Evolutionary conservation across 1,140 invertebrate species (phyloP).

Genomic region (Aphelinus certus): DNA sequence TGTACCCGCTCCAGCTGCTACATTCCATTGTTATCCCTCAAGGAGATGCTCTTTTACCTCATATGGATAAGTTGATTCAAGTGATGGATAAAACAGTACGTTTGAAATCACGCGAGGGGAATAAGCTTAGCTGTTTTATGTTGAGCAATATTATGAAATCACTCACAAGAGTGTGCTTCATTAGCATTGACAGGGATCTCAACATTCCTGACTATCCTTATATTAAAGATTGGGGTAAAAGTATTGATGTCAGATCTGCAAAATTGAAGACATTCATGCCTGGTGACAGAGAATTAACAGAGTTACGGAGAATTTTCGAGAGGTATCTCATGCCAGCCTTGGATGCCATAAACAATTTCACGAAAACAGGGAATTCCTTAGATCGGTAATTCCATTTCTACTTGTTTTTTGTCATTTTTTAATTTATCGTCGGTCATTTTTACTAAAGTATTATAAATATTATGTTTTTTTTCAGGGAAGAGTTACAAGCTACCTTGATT

Average conservation of each 20-base stretch:
- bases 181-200: slow-evolving; percentile 68
- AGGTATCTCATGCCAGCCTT: slow-evolving; percentile 69
- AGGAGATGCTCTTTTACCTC: slow-evolving; percentile 70
- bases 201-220: slow-evolving; percentile 75
- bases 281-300: slow-evolving; percentile 73
- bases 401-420: background rate
- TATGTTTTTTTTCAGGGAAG: slow-evolving; percentile 57
- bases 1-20: slow-evolving; percentile 81
- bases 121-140: slow-evolving; percentile 67
- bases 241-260: slow-evolving; percentile 72
- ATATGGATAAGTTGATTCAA: slow-evolving; percentile 69
- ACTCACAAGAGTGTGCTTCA: slow-evolving; percentile 71
- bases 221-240: slow-evolving; percentile 84
- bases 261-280: slow-evolving; percentile 86
- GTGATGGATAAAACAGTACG: slow-evolving; percentile 73
- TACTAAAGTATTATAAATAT: slow-evolving; percentile 45
- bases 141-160: slow-evolving; percentile 67
- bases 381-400: slow-evolving; percentile 43
- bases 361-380: slow-evolving; percentile 48
- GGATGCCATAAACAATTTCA: background rate
- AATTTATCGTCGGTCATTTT: too few species aligned
- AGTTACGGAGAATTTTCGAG: slow-evolving; percentile 72
- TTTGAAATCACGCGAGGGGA: slow-evolving; percentile 72
- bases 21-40: slow-evolving; percentile 75
- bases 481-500: slow-evolving; percentile 63